Evolutionary conservation across 2,888 invertebrate species (phyloP).

Genomic region (Thera obeliscata): DNA sequence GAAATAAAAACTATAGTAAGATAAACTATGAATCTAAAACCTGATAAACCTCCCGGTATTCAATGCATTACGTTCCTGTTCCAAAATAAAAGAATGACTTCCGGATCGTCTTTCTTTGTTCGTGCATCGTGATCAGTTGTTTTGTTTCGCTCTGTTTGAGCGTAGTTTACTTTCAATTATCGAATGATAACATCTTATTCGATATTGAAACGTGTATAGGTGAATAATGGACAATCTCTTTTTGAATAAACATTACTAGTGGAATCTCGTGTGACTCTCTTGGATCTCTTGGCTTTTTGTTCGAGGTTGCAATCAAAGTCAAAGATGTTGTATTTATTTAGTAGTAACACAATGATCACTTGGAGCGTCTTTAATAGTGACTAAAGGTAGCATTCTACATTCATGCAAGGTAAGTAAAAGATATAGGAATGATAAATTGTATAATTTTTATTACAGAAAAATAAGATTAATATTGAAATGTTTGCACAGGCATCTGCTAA

Average conservation of each 20-base stretch:
- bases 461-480: no score
- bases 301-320: no score
- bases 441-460: no score
- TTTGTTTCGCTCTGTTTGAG: conserved; percentile 47
- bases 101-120: conserved; percentile 49
- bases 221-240: neutral
- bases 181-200: conserved; percentile 47
- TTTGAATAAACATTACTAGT: neutral
- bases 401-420: no score
- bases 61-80: conserved; percentile 6
- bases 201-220: conserved; percentile 1
- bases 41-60: conserved; percentile 4
- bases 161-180: conserved; percentile 59
- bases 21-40: conserved; percentile 3
- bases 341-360: no score
- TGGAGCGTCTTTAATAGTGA: no score
- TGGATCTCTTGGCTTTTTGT: no score
- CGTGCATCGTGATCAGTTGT: conserved; percentile 54
- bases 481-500: no score
- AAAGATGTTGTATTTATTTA: no score
- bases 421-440: no score
- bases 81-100: conserved; percentile 38
- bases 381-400: no score
- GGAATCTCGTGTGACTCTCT: neutral
- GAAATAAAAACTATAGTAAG: neutral